Evolutionary conservation across 2,113 vertebrate species (phyloP).

Genomic region (Epinephelus lanceolatus): DNA sequence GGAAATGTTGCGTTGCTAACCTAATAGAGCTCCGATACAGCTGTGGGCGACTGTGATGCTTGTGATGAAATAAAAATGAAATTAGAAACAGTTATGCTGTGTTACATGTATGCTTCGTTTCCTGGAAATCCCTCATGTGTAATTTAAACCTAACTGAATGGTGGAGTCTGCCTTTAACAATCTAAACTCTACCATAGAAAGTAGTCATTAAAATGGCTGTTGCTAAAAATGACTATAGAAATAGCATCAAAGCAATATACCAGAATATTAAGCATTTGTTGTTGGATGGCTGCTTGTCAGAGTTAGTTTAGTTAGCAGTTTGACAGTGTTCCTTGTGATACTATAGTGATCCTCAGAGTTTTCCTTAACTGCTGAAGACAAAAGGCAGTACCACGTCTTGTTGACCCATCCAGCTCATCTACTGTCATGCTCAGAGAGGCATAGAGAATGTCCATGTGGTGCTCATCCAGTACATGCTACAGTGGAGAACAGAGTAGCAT

Average conservation of each 20-base stretch:
- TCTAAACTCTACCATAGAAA: background rate
- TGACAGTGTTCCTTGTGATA: background rate
- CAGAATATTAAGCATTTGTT: background rate
- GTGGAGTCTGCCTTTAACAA: background rate
- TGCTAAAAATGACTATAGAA: background rate
- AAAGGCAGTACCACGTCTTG: constrained; percentile 4
- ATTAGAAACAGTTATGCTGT: background rate
- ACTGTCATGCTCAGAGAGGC: constrained; percentile 63
- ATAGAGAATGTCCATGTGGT: constrained; percentile 46
- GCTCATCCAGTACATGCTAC: constrained; percentile 47
- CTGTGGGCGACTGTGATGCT: background rate
- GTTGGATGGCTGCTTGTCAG: background rate
- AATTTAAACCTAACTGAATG: background rate
- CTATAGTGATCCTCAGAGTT: background rate
- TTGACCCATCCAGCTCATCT: constrained; percentile 20
- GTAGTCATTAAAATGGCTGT: background rate
- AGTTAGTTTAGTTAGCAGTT: background rate
- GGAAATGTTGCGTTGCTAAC: constrained; percentile 31
- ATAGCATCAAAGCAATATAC: background rate
- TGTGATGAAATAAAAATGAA: constrained; percentile 3
- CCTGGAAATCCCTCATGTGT: background rate
- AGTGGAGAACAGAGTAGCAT: constrained; percentile 40
- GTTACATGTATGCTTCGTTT: constrained; percentile 6
- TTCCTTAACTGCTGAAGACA: constrained; percentile 12
- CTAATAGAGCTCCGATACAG: background rate